phyloP scores from a whole-genome alignment of 1,140 invertebrate species.

The Zaprionus capensis region DNA sequence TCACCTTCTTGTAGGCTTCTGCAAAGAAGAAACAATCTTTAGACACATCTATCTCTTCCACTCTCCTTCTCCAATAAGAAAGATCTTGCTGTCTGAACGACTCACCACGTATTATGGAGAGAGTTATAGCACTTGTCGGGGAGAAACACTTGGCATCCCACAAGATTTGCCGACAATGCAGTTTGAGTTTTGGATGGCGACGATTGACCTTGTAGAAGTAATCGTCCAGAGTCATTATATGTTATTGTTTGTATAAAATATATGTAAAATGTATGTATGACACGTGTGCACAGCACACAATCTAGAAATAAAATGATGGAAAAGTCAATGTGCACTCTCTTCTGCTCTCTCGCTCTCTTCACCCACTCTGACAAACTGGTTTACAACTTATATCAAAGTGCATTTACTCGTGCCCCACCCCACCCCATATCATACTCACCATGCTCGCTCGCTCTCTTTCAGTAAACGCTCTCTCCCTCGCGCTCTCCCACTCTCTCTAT shows the following conservation, averaged over 20 bases:
- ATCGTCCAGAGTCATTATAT: constrained; percentile 50
- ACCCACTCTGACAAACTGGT: neutral
- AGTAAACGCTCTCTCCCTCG: neutral
- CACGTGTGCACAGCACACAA: neutral
- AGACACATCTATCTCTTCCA: constrained; percentile 2
- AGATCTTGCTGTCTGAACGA: neutral
- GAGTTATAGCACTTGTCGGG: constrained; percentile 48
- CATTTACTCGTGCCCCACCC: neutral
- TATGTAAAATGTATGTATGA: neutral
- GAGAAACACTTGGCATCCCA: constrained; percentile 29
- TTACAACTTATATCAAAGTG: constrained; percentile 23
- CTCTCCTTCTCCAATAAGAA: neutral
- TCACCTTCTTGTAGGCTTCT: constrained; percentile 48
- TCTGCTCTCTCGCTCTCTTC: neutral
- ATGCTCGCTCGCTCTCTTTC: neutral
- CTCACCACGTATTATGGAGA: constrained; percentile 63
- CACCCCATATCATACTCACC: neutral
- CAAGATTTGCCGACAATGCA: constrained; percentile 42
- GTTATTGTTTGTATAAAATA: neutral
- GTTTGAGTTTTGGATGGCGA: constrained; percentile 40
- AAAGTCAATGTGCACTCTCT: constrained; percentile 1
- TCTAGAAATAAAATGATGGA: constrained; percentile 7
- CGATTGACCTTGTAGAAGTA: constrained; percentile 50
- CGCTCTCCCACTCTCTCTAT: constrained; percentile 7
- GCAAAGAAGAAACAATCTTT: constrained; percentile 10